These are phyloP conservation scores for Papilio polytes DNA, from an alignment of 1,140 invertebrate genomes.

Conservation along the genomic window DNA sequence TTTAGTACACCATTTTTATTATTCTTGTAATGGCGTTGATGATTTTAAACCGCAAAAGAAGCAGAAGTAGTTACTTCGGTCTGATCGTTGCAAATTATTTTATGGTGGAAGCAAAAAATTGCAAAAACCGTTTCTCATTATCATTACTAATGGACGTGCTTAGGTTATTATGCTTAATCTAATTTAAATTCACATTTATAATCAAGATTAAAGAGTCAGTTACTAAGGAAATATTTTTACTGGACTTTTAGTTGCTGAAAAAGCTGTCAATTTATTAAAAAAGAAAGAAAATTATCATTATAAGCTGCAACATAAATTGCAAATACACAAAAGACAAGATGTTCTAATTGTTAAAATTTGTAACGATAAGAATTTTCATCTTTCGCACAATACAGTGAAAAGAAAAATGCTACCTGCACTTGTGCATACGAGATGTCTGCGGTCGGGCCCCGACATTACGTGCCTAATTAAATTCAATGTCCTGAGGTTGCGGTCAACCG, in stretches of 20 bases:
- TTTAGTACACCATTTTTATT: not conserved
- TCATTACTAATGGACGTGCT: conserved; percentile 15
- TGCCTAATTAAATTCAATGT: conserved; percentile 64
- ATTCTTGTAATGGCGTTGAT: not conserved
- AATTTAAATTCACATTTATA: not conserved
- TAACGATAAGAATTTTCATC: not conserved
- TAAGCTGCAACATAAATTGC: too few species aligned
- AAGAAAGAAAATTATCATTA: too few species aligned
- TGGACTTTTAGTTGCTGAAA: not conserved
- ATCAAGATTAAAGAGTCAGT: not conserved
- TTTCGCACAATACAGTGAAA: not conserved
- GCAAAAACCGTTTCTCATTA: not conserved
- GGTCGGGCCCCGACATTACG: conserved; percentile 52
- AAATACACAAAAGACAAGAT: too few species aligned
- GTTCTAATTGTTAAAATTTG: too few species aligned
- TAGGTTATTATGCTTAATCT: conserved; percentile 26
- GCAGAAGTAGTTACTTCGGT: not conserved
- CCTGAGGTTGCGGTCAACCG: conserved; percentile 56
- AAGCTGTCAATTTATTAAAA: too few species aligned
- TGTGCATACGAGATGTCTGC: conserved; percentile 44
- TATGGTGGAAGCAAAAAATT: conserved; percentile 11
- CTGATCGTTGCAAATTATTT: conserved; percentile 30
- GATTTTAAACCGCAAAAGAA: conserved; percentile 33
- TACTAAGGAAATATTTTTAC: not conserved
- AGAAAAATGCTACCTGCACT: conserved; percentile 23